These are phyloP conservation scores for Oreochromis mossambicus DNA, from an alignment of 2,797 vertebrate species.

Conservation along the genomic window DNA sequence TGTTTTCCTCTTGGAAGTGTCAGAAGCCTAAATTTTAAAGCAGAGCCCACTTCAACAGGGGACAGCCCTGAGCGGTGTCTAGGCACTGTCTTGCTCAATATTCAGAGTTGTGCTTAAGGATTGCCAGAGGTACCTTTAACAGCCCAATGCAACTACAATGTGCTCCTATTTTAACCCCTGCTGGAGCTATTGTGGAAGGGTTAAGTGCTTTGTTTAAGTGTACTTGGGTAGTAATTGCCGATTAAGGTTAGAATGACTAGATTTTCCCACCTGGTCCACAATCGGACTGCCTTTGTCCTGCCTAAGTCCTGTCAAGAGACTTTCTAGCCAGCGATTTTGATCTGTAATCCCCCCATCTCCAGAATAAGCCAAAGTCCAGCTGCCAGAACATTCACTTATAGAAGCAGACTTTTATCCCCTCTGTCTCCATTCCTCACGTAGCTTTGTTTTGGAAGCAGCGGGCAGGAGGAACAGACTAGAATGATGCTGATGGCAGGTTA, in stretches of 20 bases:
- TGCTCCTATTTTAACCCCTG: neutral
- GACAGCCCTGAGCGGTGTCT: neutral
- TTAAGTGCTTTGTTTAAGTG: neutral
- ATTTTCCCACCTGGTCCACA: neutral
- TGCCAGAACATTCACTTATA: constrained; percentile 4
- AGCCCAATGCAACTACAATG: neutral
- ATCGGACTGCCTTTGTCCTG: neutral
- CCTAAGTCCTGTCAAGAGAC: neutral
- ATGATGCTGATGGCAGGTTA: constrained; percentile 43
- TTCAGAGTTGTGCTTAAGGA: constrained; percentile 20
- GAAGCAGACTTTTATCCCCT: neutral
- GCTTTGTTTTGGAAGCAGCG: neutral
- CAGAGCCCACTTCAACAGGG: neutral
- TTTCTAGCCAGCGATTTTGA: neutral
- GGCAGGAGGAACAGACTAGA: constrained; percentile 33
- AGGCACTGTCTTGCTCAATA: neutral
- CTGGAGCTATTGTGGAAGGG: neutral
- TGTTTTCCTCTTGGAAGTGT: neutral
- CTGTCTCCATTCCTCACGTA: neutral
- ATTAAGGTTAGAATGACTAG: neutral
- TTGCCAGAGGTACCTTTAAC: neutral
- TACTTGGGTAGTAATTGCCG: neutral
- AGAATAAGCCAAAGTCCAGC: neutral
- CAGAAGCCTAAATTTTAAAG: neutral
- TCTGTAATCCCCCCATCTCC: neutral